Conservation (phyloP, 37 sponge, comb jelly and placozoan species). For the Spongilla lacustris region DNA sequence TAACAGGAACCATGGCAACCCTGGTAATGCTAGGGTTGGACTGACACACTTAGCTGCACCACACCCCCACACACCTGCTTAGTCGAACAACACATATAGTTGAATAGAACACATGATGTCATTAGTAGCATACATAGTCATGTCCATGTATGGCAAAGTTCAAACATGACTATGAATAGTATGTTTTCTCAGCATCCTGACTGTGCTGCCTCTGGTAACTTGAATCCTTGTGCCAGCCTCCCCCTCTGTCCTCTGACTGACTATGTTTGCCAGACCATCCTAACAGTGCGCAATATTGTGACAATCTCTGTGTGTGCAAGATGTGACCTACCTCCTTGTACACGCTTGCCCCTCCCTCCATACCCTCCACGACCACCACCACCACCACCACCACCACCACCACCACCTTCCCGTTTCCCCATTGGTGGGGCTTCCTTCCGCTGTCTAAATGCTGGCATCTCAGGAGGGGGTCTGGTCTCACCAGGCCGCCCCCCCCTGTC, state of each 20-base stretch:
- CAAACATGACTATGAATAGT: neutral
- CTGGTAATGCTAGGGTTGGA: neutral
- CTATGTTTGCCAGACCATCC: conserved; percentile 49
- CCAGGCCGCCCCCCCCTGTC: conserved; percentile 89
- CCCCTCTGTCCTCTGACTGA: conserved; percentile 33
- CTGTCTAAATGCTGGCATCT: conserved; percentile 89
- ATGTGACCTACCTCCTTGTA: conserved; percentile 62
- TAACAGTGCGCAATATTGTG: neutral
- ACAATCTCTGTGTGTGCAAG: neutral
- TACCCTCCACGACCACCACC: conserved; percentile 46
- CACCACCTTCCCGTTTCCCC: conserved; percentile 48
- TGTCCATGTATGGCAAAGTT: neutral
- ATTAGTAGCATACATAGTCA: neutral
- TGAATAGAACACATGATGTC: neutral
- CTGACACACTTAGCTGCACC: neutral
- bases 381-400: conserved; percentile 11
- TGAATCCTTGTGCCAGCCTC: neutral
- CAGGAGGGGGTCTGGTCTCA: conserved; percentile 92
- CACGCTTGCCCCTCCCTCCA: conserved; percentile 47
- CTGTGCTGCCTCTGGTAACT: neutral
- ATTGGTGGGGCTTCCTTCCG: conserved; percentile 65
- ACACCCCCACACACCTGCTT: neutral
- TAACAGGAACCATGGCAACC: neutral
- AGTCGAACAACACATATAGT: neutral
- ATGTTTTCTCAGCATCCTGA: neutral